Percentiles rank a stretch among this genome's conserved stretches.
Evolutionary conservation across 2,113 vertebrate genomes (phyloP).

Genomic region (Struthio camelus): DNA sequence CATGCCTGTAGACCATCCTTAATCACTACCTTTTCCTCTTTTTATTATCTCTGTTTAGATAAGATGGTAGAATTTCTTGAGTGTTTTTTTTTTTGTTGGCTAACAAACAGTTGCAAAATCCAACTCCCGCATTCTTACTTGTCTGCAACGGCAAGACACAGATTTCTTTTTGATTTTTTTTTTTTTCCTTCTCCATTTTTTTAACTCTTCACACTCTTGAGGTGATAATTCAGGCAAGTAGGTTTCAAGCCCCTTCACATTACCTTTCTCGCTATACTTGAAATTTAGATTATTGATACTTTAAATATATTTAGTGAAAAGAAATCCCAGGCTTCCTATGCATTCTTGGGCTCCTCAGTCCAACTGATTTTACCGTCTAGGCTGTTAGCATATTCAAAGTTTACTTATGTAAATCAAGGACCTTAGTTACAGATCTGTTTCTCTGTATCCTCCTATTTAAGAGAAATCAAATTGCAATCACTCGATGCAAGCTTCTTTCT

Average conservation of each 20-base stretch:
- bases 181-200: not conserved
- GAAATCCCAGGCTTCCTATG: not conserved
- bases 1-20: not conserved
- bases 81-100: no score
- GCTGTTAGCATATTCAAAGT: not conserved
- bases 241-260: not conserved
- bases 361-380: not conserved
- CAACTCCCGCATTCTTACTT: not conserved
- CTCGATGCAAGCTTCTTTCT: not conserved
- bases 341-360: not conserved
- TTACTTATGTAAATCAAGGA: not conserved
- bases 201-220: accelerated
- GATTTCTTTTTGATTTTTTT: no score
- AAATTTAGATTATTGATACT: not conserved
- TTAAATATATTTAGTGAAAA: not conserved
- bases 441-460: not conserved
- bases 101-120: accelerated
- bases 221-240: not conserved
- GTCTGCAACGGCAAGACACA: not conserved
- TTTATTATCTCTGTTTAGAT: accelerated
- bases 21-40: not conserved
- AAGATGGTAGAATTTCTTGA: no score
- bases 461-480: not conserved
- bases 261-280: not conserved
- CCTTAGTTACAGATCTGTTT: not conserved